Evolutionary conservation across 2,113 vertebrate species (phyloP).

Genomic region (Pelusios castaneus): DNA sequence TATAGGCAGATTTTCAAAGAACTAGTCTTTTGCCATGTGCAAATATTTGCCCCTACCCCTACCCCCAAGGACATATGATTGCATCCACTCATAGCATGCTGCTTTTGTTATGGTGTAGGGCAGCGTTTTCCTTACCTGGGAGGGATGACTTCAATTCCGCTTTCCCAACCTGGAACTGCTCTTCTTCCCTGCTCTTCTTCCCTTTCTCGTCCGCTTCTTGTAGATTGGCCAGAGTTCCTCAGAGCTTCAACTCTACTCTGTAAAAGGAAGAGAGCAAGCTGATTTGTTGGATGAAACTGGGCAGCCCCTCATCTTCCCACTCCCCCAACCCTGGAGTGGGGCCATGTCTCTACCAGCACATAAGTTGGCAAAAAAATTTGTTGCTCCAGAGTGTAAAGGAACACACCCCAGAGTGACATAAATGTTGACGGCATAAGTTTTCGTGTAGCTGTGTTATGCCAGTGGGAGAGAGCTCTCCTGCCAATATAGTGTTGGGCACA

Average conservation of each 20-base stretch:
- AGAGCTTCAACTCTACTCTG: background rate
- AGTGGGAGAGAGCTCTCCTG: no score
- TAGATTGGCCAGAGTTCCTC: background rate
- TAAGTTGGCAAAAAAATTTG: no score
- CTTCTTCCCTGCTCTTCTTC: background rate
- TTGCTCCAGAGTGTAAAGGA: no score
- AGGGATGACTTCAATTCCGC: background rate
- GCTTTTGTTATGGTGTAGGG: background rate
- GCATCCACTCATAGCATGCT: background rate
- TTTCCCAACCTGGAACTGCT: background rate
- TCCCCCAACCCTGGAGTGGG: background rate
- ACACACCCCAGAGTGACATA: no score
- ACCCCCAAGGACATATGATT: background rate
- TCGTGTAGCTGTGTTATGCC: no score
- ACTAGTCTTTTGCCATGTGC: background rate
- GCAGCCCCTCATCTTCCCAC: background rate
- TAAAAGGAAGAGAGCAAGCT: background rate
- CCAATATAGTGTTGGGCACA: no score
- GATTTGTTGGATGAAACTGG: background rate
- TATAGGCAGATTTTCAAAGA: background rate
- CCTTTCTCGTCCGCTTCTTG: background rate
- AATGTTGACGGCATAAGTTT: no score
- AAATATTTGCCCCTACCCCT: background rate
- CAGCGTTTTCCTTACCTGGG: background rate
- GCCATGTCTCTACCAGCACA: no score